These are phyloP conservation scores for Entomobrya multifasciata DNA, from an alignment of 2,888 invertebrate species.

Conservation along the genomic window DNA sequence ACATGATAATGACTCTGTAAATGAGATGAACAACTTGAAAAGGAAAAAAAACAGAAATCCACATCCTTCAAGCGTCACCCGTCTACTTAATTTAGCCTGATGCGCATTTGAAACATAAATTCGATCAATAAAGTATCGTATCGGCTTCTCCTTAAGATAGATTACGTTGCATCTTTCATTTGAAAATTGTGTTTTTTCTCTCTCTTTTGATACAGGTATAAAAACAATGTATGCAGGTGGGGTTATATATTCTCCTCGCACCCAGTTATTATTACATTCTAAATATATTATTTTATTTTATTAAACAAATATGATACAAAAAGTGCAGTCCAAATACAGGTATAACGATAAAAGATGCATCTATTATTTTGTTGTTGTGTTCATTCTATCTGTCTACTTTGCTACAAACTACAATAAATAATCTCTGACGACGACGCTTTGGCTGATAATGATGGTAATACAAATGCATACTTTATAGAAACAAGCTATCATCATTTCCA, in stretches of 20 bases:
- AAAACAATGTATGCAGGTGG: not conserved
- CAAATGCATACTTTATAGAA: conserved; percentile 62
- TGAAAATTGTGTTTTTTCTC: conserved; percentile 4
- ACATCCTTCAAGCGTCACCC: not conserved
- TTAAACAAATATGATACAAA: conserved; percentile 66
- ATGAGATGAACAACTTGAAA: too few relatives aligned
- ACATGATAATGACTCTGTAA: conserved; percentile 13
- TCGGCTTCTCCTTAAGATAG: not conserved
- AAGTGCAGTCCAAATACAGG: conserved; percentile 5
- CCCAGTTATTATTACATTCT: conserved; percentile 31
- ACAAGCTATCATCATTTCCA: conserved; percentile 69
- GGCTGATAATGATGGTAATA: conserved; percentile 57
- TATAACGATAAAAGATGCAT: not conserved
- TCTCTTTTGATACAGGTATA: not conserved
- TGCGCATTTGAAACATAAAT: conserved; percentile 3
- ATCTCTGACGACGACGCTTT: conserved; percentile 30
- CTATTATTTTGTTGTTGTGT: not conserved
- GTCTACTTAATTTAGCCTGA: not conserved
- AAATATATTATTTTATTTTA: conserved; percentile 40
- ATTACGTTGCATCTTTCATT: not conserved
- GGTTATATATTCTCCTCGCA: conserved; percentile 23
- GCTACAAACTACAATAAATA: conserved; percentile 60
- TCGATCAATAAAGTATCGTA: not conserved
- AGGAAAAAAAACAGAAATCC: too few relatives aligned
- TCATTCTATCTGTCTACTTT: conserved; percentile 59